Conservation (phyloP, 2,797 vertebrate species). For the Nannoperca australis region DNA sequence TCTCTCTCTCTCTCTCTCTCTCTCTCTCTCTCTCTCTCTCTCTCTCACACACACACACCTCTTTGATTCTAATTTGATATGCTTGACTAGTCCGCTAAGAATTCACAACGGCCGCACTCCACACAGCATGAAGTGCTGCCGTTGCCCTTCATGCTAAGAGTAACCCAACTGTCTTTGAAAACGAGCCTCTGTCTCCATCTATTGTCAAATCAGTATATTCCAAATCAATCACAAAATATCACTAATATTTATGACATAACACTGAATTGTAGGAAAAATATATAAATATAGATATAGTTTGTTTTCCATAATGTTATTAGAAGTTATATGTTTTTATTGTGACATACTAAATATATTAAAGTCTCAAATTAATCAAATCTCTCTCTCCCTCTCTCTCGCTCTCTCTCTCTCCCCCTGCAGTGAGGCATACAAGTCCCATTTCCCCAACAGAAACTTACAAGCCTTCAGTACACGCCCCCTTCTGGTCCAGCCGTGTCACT, state of each 20-base stretch:
- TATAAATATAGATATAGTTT: background rate
- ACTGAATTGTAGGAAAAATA: background rate
- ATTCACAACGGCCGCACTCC: conserved; percentile 41
- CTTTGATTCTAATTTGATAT: conserved; percentile 66
- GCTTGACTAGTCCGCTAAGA: conserved; percentile 68
- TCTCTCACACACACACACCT: conserved; percentile 40
- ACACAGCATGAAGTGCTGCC: conserved; percentile 50
- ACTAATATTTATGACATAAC: background rate
- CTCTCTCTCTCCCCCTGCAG: conserved; percentile 74
- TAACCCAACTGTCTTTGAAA: conserved; percentile 22
- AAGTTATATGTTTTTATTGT: background rate
- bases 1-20: too few relatives aligned
- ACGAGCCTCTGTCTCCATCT: conserved; percentile 38
- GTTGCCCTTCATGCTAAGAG: conserved; percentile 47
- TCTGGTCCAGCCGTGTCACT: conserved; percentile 93
- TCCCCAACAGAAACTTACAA: conserved; percentile 89
- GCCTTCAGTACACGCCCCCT: conserved; percentile 92
- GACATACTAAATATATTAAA: background rate
- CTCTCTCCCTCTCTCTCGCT: conserved; percentile 2
- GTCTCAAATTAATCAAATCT: conserved; percentile 15
- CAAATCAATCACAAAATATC: background rate
- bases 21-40: conserved; percentile 10
- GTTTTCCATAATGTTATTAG: background rate
- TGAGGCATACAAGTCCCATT: conserved; percentile 92
- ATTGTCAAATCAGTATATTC: conserved; percentile 20